Evolutionary conservation across 2,888 invertebrate species (phyloP).

Genomic region (Globia sparganii): DNA sequence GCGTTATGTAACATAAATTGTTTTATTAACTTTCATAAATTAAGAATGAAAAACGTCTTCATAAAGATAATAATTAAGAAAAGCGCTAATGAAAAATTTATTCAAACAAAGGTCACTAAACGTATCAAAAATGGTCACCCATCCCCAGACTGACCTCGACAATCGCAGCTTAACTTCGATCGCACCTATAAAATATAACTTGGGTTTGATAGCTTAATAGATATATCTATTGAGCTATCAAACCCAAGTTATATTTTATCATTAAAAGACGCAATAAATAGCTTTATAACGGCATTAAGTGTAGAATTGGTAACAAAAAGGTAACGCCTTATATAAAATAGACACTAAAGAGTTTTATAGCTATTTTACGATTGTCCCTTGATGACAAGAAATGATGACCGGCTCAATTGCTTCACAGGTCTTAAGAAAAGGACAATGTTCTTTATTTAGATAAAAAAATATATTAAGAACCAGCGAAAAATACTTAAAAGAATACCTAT

Average conservation of each 20-base stretch:
- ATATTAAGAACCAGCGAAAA: not conserved
- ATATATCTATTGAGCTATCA: conserved; percentile 43
- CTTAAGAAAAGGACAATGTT: conserved; percentile 8
- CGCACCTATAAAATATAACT: no score
- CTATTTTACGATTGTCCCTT: conserved; percentile 57
- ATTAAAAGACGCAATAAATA: conserved; percentile 56
- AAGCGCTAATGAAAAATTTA: not conserved
- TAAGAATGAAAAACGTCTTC: conserved; percentile 8
- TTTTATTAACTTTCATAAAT: conserved; percentile 27
- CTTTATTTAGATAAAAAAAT: not conserved
- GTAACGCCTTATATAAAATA: conserved; percentile 57
- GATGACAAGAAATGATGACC: conserved; percentile 47
- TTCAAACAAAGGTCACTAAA: not conserved
- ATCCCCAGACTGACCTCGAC: not conserved
- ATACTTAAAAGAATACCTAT: not conserved
- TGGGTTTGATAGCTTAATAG: no score
- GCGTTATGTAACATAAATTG: conserved; percentile 25
- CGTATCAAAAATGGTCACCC: not conserved
- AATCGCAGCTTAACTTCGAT: conserved; percentile 8
- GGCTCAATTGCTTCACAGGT: conserved; percentile 27
- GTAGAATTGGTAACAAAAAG: conserved; percentile 63
- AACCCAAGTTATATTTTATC: conserved; percentile 46
- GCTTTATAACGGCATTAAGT: conserved; percentile 60
- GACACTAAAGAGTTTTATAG: conserved; percentile 52
- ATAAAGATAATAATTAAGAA: conserved; percentile 16